phyloP scores from a whole-genome alignment of 2,888 invertebrate species.

The Acanthosoma haemorrhoidale region DNA sequence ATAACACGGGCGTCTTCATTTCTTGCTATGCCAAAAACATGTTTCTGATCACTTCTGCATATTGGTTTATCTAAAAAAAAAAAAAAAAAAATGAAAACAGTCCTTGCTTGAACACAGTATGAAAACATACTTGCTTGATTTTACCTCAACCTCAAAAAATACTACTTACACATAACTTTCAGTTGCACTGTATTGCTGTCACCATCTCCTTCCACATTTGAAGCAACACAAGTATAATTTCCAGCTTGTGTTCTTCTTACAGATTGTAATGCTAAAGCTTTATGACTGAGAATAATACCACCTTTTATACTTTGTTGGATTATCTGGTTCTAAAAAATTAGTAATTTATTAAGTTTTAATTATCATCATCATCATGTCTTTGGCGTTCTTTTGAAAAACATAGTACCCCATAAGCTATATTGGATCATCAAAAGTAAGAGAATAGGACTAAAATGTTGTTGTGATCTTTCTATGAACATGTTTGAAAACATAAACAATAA shows the following conservation, averaged over 20 bases:
- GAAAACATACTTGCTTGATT: background rate
- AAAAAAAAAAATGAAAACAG: background rate
- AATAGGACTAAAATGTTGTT: too few relatives aligned
- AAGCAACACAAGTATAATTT: conserved; percentile 81
- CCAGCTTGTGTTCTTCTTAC: conserved; percentile 77
- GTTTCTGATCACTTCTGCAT: conserved; percentile 67
- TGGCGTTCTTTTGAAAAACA: too few relatives aligned
- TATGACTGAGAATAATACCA: conserved; percentile 81
- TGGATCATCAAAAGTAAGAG: too few relatives aligned
- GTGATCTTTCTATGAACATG: too few relatives aligned
- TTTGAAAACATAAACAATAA: too few relatives aligned
- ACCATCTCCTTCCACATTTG: conserved; percentile 87
- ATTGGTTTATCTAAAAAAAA: conserved; percentile 69
- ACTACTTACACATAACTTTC: conserved; percentile 84
- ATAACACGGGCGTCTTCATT: conserved; percentile 72
- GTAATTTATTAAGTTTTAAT: too few relatives aligned
- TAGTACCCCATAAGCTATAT: too few relatives aligned
- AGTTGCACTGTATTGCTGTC: conserved; percentile 73
- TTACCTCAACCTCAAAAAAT: background rate
- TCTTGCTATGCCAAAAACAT: conserved; percentile 76
- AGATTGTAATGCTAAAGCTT: conserved; percentile 72
- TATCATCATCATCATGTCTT: too few relatives aligned
- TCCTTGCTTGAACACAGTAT: background rate
- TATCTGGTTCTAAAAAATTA: conserved; percentile 36
- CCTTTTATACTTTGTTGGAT: conserved; percentile 80